phyloP scores from a whole-genome alignment of 2,888 invertebrate species.

The Eristalis arbustorum region DNA sequence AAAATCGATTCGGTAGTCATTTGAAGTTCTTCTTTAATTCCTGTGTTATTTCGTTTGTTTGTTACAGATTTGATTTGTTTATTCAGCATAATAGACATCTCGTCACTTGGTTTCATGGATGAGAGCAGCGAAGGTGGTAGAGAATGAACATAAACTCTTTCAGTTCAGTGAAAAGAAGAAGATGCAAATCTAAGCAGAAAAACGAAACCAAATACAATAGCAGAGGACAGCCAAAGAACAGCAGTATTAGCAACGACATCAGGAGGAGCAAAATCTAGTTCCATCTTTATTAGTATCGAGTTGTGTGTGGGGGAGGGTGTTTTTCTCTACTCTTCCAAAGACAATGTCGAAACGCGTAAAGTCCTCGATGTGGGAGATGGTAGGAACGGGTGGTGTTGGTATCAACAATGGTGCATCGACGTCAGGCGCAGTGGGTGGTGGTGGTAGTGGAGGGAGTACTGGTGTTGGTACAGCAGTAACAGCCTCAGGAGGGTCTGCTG shows the following conservation, averaged over 20 bases:
- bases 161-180: slow-evolving; percentile 37
- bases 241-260: background rate
- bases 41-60: slow-evolving; percentile 19
- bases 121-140: background rate
- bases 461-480: slow-evolving; percentile 44
- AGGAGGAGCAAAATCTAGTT: slow-evolving; percentile 20
- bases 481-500: slow-evolving; percentile 42
- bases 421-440: background rate
- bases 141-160: slow-evolving; percentile 48
- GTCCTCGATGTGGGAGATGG: slow-evolving; percentile 56
- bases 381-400: slow-evolving; percentile 38
- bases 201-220: background rate
- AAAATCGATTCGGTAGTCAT: slow-evolving; percentile 56
- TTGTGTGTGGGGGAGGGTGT: background rate
- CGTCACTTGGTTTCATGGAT: background rate
- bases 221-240: background rate
- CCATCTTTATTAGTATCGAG: background rate
- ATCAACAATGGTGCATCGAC: slow-evolving; percentile 34
- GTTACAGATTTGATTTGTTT: slow-evolving; percentile 6
- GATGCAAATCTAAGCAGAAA: slow-evolving; percentile 37
- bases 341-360: slow-evolving; percentile 62
- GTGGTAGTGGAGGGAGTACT: slow-evolving; percentile 26
- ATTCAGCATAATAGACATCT: background rate
- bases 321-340: background rate
- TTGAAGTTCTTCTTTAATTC: slow-evolving; percentile 10